Evolutionary conservation across 2,113 vertebrate species (phyloP), one percentile per base, ranked within the genome.

Genomic region (Centropristis striata): DNA sequence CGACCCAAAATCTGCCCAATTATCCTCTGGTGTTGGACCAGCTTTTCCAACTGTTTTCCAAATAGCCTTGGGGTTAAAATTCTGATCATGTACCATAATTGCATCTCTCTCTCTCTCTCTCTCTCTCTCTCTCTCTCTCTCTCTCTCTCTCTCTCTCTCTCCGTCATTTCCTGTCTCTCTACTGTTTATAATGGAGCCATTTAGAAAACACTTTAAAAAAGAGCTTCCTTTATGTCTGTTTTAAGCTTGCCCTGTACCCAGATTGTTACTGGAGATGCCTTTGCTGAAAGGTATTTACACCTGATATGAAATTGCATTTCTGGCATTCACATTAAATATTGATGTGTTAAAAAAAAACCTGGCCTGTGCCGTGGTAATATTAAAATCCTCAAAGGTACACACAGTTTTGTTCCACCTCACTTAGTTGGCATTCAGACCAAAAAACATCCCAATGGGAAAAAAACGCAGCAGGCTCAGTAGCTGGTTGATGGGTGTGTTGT

Each of bases 281-380:
- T 14, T 12, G 55, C 15, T 47, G 8, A 55, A 54, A 16, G 28
- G 7, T 64, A 25, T 71, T 64, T 49, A 55, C 77, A 65, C 42
- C 12, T 39, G 27, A 36, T 21, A 32, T 67, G 7, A 59, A 69
- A 69, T 11, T 44, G 32, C 20, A 18, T 60, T 42, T 51, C 55
- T 59, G 20, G 18, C 4, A 21, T 18, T 44, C 36, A 42, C 25
- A 70, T 63, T 12, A 47, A 53, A 63, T 25, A 15, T 44, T 23
- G 10, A 50, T 69, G 25, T n/a, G 8, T 57, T 39, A 8, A 16
- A 14, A 16, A 20, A 8, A 8, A 16, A 14, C 21, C 44, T 49
- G 27, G 27, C 44, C 12, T 28, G 16, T n/a, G 37, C n/a, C 13
- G 28, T 50, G 15, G n/a, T 37, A 27, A 49, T 75, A 58, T 39